Evolutionary conservation across 2,113 vertebrate genomes (phyloP).

Genomic region (Equus przewalskii): DNA sequence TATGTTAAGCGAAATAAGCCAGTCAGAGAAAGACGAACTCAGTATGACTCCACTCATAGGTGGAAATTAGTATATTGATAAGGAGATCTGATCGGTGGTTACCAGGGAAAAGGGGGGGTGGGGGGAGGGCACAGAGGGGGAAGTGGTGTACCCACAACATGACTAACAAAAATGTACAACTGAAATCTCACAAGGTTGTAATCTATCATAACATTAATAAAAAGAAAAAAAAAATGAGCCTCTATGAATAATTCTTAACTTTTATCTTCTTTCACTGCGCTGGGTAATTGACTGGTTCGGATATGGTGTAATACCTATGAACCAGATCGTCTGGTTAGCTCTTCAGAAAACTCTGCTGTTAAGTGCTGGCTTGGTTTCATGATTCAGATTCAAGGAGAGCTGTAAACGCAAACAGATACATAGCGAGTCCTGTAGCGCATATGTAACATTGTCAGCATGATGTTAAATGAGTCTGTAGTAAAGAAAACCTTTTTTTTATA

Average conservation of each 20-base stretch:
- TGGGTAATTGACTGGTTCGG: no score
- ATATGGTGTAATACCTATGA: not conserved
- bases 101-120: no score
- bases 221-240: not conserved
- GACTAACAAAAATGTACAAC: no score
- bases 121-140: no score
- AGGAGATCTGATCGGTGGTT: no score
- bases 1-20: no score
- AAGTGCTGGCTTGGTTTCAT: not conserved
- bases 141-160: no score
- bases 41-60: no score
- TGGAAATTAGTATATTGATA: no score
- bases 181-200: no score
- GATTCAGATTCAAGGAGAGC: not conserved
- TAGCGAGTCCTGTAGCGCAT: not conserved
- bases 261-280: not conserved
- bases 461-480: not conserved
- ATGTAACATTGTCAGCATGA: not conserved
- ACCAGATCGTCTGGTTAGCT: not conserved
- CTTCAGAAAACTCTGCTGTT: not conserved
- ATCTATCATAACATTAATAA: no score
- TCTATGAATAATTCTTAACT: not conserved
- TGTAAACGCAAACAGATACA: not conserved
- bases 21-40: no score
- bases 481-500: slow-evolving; percentile 68